Evolutionary conservation across 2,113 vertebrate species (phyloP).

Genomic region (Acinonyx jubatus): DNA sequence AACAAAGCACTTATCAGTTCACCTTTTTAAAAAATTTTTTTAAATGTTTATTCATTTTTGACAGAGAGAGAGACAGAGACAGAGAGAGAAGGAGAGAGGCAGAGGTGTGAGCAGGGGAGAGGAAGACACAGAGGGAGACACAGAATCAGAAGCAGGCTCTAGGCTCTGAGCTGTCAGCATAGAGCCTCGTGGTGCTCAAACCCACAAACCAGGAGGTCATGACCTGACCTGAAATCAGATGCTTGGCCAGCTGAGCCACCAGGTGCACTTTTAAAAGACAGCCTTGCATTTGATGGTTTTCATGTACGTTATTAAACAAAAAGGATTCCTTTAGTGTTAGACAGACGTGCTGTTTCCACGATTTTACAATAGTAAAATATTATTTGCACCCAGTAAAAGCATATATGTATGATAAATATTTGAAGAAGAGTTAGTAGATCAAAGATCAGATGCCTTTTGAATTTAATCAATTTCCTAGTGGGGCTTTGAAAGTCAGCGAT

Average conservation of each 20-base stretch:
- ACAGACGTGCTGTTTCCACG: not conserved
- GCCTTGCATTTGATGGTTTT: not conserved
- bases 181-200: too few species aligned
- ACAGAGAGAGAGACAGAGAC: too few species aligned
- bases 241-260: too few species aligned
- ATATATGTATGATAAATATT: not conserved
- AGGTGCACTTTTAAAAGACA: not conserved
- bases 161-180: too few species aligned
- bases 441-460: not conserved
- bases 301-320: not conserved
- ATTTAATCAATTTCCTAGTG: not conserved
- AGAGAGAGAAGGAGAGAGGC: too few species aligned
- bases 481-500: not conserved
- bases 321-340: not conserved
- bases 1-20: not conserved
- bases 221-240: too few species aligned
- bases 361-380: not conserved
- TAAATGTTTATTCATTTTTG: too few species aligned
- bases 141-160: too few species aligned
- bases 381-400: not conserved
- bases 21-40: not conserved
- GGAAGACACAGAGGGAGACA: too few species aligned
- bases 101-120: too few species aligned
- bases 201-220: too few species aligned
- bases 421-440: not conserved